These are phyloP conservation scores for Sardinella longiceps DNA, from an alignment of 2,797 vertebrate genomes.

Conservation along the genomic window DNA sequence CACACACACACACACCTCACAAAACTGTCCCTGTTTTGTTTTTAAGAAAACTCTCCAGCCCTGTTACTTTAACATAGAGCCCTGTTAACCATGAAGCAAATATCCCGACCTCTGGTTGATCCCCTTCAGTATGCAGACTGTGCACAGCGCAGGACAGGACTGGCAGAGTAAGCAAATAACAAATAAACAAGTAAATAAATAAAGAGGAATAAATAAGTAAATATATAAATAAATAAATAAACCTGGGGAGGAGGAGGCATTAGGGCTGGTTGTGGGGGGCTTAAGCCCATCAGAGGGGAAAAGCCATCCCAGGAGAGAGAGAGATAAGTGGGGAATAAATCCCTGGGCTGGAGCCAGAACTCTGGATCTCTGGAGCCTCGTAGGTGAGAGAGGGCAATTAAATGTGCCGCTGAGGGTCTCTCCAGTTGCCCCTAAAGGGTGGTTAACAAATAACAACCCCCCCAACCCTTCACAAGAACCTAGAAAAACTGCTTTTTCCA, in stretches of 20 bases:
- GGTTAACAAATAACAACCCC: neutral
- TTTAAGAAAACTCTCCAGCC: no score
- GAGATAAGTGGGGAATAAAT: conserved; percentile 14
- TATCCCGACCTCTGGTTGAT: neutral
- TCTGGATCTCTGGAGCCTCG: neutral
- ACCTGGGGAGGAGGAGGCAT: neutral
- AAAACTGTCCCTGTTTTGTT: no score
- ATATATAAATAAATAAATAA: neutral
- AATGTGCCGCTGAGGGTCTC: neutral
- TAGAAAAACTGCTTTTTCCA: neutral
- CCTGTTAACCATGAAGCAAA: neutral
- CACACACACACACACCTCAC: neutral
- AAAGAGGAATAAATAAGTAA: conserved; percentile 11
- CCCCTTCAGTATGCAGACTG: neutral
- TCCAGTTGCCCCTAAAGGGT: neutral
- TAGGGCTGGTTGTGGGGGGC: neutral
- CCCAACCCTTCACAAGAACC: neutral
- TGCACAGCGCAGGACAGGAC: neutral
- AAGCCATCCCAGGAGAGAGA: neutral
- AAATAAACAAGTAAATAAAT: neutral
- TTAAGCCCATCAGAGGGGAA: conserved; percentile 18
- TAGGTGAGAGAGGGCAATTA: conserved; percentile 20
- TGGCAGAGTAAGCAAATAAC: conserved; percentile 8
- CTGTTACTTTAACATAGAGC: neutral
- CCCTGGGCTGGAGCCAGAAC: neutral